These are phyloP conservation scores for Syritta pipiens DNA, from an alignment of 2,888 invertebrate genomes.

Conservation along the genomic window DNA sequence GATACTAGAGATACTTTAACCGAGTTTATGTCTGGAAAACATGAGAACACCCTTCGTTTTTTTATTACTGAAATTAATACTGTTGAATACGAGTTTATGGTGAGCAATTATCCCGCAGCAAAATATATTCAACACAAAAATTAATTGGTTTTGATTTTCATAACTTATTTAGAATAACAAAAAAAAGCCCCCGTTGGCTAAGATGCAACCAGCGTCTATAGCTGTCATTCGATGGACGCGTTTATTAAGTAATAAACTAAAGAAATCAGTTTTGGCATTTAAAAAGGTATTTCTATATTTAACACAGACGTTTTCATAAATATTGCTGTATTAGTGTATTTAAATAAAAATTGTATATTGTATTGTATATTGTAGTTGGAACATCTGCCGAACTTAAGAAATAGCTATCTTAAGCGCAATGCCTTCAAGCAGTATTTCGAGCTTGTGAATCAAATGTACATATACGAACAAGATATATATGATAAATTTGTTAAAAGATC, in stretches of 20 bases:
- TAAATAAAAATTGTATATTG: not conserved
- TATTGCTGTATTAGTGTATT: not conserved
- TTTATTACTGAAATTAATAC: constrained; percentile 90
- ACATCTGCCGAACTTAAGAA: constrained; percentile 79
- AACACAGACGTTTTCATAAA: not conserved
- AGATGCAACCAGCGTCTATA: constrained; percentile 88
- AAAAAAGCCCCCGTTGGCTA: constrained; percentile 81
- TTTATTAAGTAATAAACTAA: constrained; percentile 88
- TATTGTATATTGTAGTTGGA: constrained; percentile 72
- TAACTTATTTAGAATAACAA: constrained; percentile 70
- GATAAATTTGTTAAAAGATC: constrained; percentile 86
- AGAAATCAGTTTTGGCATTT: constrained; percentile 89
- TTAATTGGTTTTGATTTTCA: not conserved
- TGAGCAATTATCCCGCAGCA: constrained; percentile 77
- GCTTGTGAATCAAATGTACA: constrained; percentile 87
- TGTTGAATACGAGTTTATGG: constrained; percentile 86
- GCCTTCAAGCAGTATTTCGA: constrained; percentile 89
- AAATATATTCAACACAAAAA: too few species aligned
- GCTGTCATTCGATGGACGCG: constrained; percentile 93
- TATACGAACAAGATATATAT: constrained; percentile 87
- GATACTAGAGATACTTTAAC: constrained; percentile 88
- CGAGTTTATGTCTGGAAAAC: constrained; percentile 87
- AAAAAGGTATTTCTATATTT: constrained; percentile 81
- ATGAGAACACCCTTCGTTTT: constrained; percentile 90
- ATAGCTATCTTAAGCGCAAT: constrained; percentile 86